Percentiles rank a stretch among this genome's conserved stretches.
These are phyloP conservation scores for Lichenostomus cassidix DNA, from an alignment of 2,113 vertebrate genomes.

Conservation along the genomic window DNA sequence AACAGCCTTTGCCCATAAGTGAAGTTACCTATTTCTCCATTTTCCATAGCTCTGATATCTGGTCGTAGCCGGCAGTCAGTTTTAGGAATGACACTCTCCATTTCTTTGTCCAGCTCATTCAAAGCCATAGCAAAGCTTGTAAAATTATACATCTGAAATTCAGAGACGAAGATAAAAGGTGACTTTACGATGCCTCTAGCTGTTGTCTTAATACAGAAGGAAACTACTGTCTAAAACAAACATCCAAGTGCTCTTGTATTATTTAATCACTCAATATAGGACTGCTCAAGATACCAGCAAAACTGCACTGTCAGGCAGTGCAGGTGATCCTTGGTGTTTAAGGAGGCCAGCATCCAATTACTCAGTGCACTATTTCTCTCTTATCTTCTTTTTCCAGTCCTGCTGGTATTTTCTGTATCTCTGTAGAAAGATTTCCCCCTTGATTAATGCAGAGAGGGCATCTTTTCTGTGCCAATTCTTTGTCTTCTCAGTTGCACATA, in stretches of 20 bases:
- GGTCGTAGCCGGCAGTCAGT: constrained; percentile 94
- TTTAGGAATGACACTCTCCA: constrained; percentile 86
- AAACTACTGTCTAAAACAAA: not conserved
- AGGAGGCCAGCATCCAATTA: constrained; percentile 6
- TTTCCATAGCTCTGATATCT: constrained; percentile 95
- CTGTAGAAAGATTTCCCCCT: not conserved
- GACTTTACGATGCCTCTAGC: not conserved
- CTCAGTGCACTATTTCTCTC: not conserved
- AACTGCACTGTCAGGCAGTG: not conserved
- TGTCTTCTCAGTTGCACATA: not conserved
- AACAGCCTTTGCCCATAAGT: not conserved
- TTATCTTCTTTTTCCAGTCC: constrained; percentile 9
- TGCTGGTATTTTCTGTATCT: not conserved
- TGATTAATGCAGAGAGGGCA: not conserved
- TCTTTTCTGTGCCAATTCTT: not conserved
- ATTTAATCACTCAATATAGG: not conserved
- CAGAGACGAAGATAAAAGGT: not conserved
- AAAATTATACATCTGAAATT: constrained; percentile 93
- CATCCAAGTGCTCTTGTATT: not conserved
- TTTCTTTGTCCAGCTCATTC: constrained; percentile 90
- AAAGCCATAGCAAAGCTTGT: constrained; percentile 94
- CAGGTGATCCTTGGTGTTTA: not conserved
- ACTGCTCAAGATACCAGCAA: not conserved
- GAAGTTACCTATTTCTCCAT: constrained; percentile 90
- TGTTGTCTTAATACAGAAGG: not conserved